Evolutionary conservation across 2,113 vertebrate genomes (phyloP).

Genomic region (Clupea harengus): DNA sequence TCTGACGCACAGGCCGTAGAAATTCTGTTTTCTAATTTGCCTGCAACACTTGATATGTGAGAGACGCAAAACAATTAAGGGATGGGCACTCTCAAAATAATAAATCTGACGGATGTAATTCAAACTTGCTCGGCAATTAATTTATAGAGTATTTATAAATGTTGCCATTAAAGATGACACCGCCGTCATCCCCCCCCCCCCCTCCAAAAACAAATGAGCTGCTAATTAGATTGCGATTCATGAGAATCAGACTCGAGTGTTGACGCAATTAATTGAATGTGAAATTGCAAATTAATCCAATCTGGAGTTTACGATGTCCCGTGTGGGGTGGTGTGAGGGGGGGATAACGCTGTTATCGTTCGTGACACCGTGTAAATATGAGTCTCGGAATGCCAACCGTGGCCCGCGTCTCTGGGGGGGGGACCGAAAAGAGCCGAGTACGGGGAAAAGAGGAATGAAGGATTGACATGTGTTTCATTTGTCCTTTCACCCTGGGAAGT

Average conservation of each 20-base stretch:
- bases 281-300: slow-evolving; percentile 71
- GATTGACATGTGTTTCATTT: slow-evolving; percentile 21
- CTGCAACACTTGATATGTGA: slow-evolving; percentile 37
- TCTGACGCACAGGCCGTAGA: not conserved
- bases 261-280: slow-evolving; percentile 72
- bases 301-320: slow-evolving; percentile 49
- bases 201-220: slow-evolving; percentile 64
- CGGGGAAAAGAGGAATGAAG: slow-evolving; percentile 6
- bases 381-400: slow-evolving; percentile 36
- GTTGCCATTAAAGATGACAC: slow-evolving; percentile 59
- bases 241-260: slow-evolving; percentile 66
- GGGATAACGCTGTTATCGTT: slow-evolving; percentile 57
- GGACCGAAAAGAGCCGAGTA: not conserved
- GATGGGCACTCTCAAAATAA: slow-evolving; percentile 43
- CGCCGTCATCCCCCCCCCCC: not conserved
- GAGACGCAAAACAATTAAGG: slow-evolving; percentile 58
- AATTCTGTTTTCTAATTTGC: slow-evolving; percentile 31
- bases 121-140: slow-evolving; percentile 61
- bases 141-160: slow-evolving; percentile 70
- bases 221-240: slow-evolving; percentile 70
- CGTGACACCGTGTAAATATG: slow-evolving; percentile 57
- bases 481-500: slow-evolving; percentile 38
- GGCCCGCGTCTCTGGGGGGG: slow-evolving; percentile 31
- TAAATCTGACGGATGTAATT: slow-evolving; percentile 67
- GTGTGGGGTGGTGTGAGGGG: slow-evolving; percentile 36